Percentiles rank a stretch among this genome's conserved stretches.
Evolutionary conservation across 2,797 vertebrate genomes (phyloP).

Genomic region (Danio kyathit): DNA sequence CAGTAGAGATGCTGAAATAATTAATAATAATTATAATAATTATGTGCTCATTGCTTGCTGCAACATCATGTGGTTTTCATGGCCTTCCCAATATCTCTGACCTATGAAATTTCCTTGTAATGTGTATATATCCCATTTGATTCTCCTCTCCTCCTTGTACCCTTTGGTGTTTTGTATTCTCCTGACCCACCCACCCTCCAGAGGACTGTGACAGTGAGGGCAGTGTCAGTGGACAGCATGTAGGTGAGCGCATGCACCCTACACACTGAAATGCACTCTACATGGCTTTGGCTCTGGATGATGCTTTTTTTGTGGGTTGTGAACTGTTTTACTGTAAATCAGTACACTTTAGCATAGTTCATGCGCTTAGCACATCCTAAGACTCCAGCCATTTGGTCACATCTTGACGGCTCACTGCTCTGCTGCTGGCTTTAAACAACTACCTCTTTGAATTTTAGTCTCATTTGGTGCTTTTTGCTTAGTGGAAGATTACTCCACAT

Average conservation of each 20-base stretch:
- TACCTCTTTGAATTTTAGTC: slow-evolving; percentile 41
- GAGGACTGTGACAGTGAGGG: slow-evolving; percentile 91
- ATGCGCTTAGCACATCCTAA: slow-evolving; percentile 19
- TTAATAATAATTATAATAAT: too few species aligned
- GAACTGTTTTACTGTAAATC: background rate
- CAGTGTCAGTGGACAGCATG: slow-evolving; percentile 86
- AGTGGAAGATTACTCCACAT: background rate
- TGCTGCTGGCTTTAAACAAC: slow-evolving; percentile 37
- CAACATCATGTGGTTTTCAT: background rate
- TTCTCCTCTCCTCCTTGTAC: slow-evolving; percentile 22
- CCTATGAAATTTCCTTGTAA: slow-evolving; percentile 16
- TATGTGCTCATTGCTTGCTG: background rate
- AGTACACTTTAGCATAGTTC: background rate
- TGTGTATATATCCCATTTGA: slow-evolving; percentile 15
- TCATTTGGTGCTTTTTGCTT: slow-evolving; percentile 24
- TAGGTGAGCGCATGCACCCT: slow-evolving; percentile 81
- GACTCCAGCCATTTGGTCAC: background rate
- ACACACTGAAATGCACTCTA: slow-evolving; percentile 32
- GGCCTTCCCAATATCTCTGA: slow-evolving; percentile 1
- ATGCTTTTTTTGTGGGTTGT: slow-evolving; percentile 37
- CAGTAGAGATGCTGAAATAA: slow-evolving; percentile 7
- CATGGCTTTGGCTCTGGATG: slow-evolving; percentile 41
- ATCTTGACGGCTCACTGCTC: background rate
- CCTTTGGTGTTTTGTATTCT: slow-evolving; percentile 57
- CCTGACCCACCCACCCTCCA: slow-evolving; percentile 71